Base-by-base conservation (phyloP, 2,797 vertebrate genomes). In the Odontamblyopus lacepedii region DNA sequence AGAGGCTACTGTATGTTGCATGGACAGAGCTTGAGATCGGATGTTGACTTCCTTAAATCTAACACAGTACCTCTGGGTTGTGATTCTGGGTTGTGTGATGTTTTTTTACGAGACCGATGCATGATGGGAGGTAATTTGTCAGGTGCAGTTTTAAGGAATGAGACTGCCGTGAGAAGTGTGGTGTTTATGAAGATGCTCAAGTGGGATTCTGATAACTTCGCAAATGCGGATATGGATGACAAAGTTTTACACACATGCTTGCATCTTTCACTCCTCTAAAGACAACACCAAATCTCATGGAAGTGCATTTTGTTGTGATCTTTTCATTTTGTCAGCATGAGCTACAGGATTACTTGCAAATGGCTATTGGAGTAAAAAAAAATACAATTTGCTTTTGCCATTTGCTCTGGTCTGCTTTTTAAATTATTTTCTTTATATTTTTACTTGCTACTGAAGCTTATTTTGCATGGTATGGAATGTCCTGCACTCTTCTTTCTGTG, bases 1-100 rank as follows among this genome's bases (percentile, higher is more conserved):
- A 69, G 80, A 84, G 84, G 83, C 80, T 83, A 69, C 75, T 81
- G 77, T 86, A 74, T 90, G 83, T 86, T 91, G 92, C 92, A 93
- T 92, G 92, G 85, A 83, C 73, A 83, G 80, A 78, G 83, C 78
- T 71, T 77, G 53, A 81, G 81, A 78, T 85, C 64, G 48, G 80
- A 79, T 69, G 75, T 71, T 61, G 32, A 69, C 76, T 75, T 78
- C 74, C 69, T 69, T 77, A 70, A 62, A 77, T 65, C 67, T 70
- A 70, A 59, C 23, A 41, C 44, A 61, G 69, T 78, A 71, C 70
- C 73, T 75, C 67, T 69, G 71, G 78, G 78, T 77, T 50, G 71
- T 69, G 69, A 56, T 7, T 57, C 69, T 64, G 69, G 67, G 50
- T 23, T 48, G 73, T 83, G 80, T 81, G 73, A 70, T 72, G 71